Evolutionary conservation across 1,140 invertebrate species (phyloP).

Genomic region (Trichoplusia ni): DNA sequence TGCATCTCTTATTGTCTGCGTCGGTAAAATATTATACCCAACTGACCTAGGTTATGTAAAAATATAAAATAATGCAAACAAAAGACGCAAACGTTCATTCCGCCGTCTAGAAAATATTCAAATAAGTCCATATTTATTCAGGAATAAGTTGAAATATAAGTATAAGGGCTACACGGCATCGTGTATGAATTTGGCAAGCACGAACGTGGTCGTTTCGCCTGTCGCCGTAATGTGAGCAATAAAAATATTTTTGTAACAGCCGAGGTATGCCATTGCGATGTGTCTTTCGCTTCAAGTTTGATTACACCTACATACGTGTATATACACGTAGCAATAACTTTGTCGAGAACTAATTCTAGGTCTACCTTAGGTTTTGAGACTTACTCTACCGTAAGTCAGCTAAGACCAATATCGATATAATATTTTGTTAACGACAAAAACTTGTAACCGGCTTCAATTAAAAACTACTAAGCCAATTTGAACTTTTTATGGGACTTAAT

Average conservation of each 20-base stretch:
- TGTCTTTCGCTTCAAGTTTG: not conserved
- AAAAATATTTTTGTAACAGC: constrained; percentile 30
- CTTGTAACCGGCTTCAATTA: too few relatives aligned
- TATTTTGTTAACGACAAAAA: too few relatives aligned
- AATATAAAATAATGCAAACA: constrained; percentile 15
- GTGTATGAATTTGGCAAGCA: constrained; percentile 34
- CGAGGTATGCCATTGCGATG: constrained; percentile 6
- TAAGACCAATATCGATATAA: too few relatives aligned
- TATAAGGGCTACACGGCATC: constrained; percentile 1
- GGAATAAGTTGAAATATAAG: constrained; percentile 25
- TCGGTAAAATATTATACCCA: constrained; percentile 19
- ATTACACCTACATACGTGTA: not conserved
- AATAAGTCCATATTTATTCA: constrained; percentile 38
- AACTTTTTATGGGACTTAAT: too few relatives aligned
- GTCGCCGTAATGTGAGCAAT: constrained; percentile 28
- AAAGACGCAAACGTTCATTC: constrained; percentile 1
- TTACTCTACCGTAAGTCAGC: too few relatives aligned
- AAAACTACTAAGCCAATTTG: too few relatives aligned
- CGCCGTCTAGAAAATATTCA: constrained; percentile 28
- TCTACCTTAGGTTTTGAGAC: too few relatives aligned
- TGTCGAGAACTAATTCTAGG: too few relatives aligned
- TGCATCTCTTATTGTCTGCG: not conserved
- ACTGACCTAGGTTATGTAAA: constrained; percentile 18
- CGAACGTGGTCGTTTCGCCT: constrained; percentile 31
- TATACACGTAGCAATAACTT: too few relatives aligned